Base-by-base conservation (phyloP, 1,140 invertebrate genomes). In the Scaptomyza montana region DNA sequence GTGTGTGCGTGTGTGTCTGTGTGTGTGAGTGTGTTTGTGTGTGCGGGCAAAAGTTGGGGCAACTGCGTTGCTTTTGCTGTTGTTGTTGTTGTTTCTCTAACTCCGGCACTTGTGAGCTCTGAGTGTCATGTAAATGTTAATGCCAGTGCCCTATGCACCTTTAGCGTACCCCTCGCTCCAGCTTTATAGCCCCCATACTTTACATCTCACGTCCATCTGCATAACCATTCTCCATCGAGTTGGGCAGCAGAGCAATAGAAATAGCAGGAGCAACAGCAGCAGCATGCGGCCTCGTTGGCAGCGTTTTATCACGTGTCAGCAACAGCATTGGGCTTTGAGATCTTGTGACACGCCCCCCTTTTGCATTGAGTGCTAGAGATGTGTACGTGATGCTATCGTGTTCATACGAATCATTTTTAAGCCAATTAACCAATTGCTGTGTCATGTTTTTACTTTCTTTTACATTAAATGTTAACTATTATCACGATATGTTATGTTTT, bases 241-340 rank as follows among this genome's bases (percentile, higher is more conserved):
- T 65, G 16, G 60, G 16, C 65, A 60, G 50, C 28, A 67, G 19
- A 55, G 49, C 30, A 46, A 28, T 53, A 43, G 65, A 57, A 79
- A 36, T 36, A 9, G 33, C 33, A 36, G 12, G 50, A 66, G 56
- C 21, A 36, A 21, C 43, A 56, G 50, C 30, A 46, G 16, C 57
- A 43, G 65, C 61, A 79, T 60, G 66, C 61, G 47, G 84, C 59
- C 28, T 57, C 59, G 65, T 59, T 55, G 80, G 57, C 73, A 89
- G 84, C 84, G 85, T 82, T 87, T 87, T 84, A 87, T 87, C 84
- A 87, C 84, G 84, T 87, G 84, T 87, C 84, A 87, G 84, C 74
- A 80, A 78, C 84, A 87, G 84, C 76, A 89, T 80, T 63, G 84
- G 77, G 70, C 76, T 75, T 89, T 69, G 80, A 80, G 76, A 84